Evolutionary conservation across 2,797 vertebrate genomes (phyloP), one percentile per base, ranked within the genome.

Genomic region (Phoebastria nigripes): DNA sequence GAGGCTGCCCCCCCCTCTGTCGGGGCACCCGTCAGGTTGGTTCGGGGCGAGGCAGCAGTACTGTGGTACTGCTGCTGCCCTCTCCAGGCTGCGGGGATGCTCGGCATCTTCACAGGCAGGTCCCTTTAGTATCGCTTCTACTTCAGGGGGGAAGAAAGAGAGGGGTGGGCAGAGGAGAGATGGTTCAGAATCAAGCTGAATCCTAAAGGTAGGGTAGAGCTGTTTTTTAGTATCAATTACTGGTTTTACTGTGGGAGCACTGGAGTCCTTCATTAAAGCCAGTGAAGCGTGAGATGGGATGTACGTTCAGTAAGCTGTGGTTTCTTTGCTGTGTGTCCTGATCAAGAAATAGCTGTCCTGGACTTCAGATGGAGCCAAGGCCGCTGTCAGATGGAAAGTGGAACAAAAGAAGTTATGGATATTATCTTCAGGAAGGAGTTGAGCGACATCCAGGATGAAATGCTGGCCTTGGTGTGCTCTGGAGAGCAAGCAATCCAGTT

Each of bases 311-410:
- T 61, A 42, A 65, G 49, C 44, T 11, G 1, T 71, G 21, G 24
- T 86, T 70, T 80, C 46, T 59, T 72, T 61, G 41, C 44, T 71
- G 1, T 26, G 10, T 58, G 37, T 76, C 26, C 41, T 76, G 49
- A 28, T 79, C 5, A 66, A 61, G n/a, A 52, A 76, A 42, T 10
- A 61, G 46, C 39, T 89, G 55, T 61, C 25, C 11, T 76, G 0
- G 0, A 3, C 58, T 51, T 42, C 16, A 71, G 44, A 11, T 0
- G 1, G 16, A 74, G 49, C 26, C 0, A 1, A 62, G 37, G 17
- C 29, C 3, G 1, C 46, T 80, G 13, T 81, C 69, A 79, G 65
- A 13, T 28, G n/a, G 24, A 39, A 51, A 35, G 31, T 59, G 62
- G 31, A 63, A 33, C 10, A 56, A 35, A 29, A 59, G 20, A 35